Base-by-base conservation (phyloP, 2,113 vertebrate genomes). In the Struthidea cinerea region DNA sequence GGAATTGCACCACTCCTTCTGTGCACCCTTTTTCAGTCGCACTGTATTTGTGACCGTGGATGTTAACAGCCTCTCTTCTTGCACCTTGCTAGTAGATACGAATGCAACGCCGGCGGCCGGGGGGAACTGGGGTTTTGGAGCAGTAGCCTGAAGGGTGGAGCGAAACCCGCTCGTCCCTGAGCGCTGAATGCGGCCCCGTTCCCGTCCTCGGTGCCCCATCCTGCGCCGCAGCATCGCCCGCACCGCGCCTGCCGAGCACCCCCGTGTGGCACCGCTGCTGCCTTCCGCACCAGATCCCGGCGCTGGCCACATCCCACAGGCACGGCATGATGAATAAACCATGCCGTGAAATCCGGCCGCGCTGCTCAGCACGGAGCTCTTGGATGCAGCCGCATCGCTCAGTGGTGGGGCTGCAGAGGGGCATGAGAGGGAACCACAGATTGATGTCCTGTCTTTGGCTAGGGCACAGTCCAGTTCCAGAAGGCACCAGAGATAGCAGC, bases 331-430 rank as follows among this genome's bases (percentile, higher is more conserved):
- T 21, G 28, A 27, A 47, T 20, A 32, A 56, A 21, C 12, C 15
- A 0, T 5, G 60, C 69, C 19, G 8, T 13, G 39, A 30, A 42
- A 24, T 14, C 18, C 33, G 47, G 46, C 13, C 30, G 47, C 1
- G 1, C 35, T 13, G 13, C 93, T 46, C 52, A 4, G 53, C 81
- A 2, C 3, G 14, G 86, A 53, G 60, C 52, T 21, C 18, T 17
- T 19, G 0, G 15, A 4, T 9, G 64, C 47, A n/a, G 55, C 69
- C 9, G 0, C 10, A 3, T 1, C 5, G 7, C 42, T 22, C 18
- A 9, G 46, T 1, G 11, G 4, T 4, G 18, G 33, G n/a, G 57
- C 15, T 33, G 15, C 53, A 63, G 35, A 44, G 50, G 26, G 68
- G 9, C 35, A 0, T 0, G 17, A 42, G 55, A 50, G 27, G 35